phyloP scores from a whole-genome alignment of 2,797 vertebrate genomes.

The Melanotaenia maccullochi region DNA sequence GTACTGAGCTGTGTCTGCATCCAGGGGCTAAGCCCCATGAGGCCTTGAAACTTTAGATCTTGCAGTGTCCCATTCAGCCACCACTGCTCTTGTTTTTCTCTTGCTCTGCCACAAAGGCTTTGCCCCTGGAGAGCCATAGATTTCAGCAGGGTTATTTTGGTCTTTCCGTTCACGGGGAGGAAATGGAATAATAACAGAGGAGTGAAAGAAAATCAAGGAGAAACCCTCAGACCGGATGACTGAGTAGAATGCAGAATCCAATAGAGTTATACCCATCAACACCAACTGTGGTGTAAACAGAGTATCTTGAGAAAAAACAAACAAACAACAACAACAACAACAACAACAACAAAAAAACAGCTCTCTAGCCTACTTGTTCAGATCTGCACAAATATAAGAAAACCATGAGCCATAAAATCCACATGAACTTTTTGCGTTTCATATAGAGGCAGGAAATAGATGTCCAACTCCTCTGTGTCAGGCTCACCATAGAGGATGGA shows the following conservation, averaged over 20 bases:
- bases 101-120: constrained; percentile 75
- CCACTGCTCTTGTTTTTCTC: constrained; percentile 72
- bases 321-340: background rate
- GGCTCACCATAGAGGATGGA: constrained; percentile 24
- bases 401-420: constrained; percentile 32
- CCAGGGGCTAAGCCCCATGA: constrained; percentile 46
- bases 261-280: background rate
- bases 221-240: constrained; percentile 47
- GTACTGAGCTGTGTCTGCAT: constrained; percentile 66
- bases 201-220: constrained; percentile 66
- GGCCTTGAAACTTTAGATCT: constrained; percentile 68
- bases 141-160: constrained; percentile 80
- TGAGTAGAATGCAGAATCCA: constrained; percentile 27
- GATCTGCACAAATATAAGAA: constrained; percentile 33
- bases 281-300: constrained; percentile 12
- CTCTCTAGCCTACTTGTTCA: constrained; percentile 38
- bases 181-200: constrained; percentile 84
- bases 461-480: constrained; percentile 15
- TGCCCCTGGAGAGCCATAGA: constrained; percentile 79
- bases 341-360: background rate
- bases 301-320: constrained; percentile 14
- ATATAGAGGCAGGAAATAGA: constrained; percentile 56
- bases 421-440: constrained; percentile 42
- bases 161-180: constrained; percentile 78
- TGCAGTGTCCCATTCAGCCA: constrained; percentile 61